Base-by-base conservation (phyloP, 2,888 invertebrate species). In the Emmelina monodactyla region DNA sequence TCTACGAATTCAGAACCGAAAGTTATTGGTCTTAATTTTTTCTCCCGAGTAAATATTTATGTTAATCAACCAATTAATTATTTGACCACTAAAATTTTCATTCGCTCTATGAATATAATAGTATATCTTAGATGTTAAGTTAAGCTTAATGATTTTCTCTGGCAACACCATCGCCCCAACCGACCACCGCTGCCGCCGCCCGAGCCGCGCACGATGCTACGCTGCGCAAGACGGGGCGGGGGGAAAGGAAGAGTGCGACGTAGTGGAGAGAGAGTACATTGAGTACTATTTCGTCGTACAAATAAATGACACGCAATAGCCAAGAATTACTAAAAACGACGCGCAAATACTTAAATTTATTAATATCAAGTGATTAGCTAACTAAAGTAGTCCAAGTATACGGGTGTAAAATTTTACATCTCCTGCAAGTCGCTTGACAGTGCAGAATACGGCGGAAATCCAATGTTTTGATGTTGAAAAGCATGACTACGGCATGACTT, bases 271-370 rank as follows among this genome's bases (percentile, higher is more conserved):
- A 25, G 25, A 25, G 25, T n/a, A 11, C n/a, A n/a, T 25, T 40
- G 57, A 58, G 58, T 66, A 67, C 55, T 69, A 66, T 66, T 67
- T 62, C 67, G 69, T 57, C 66, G 67, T 70, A 73, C 68, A 71
- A 71, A 70, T 68, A 70, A 73, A 72, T 78, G 76, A 78, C 75
- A 78, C 78, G 78, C 78, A 78, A 69, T 76, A 73, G 69, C 65
- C 58, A 62, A 58, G 62, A 72, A 63, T 69, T 64, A 67, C 68
- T 71, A 73, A 71, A 75, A 75, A 70, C 70, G 64, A 72, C 72
- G 69, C 73, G 73, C 67, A 75, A 69, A 64, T 70, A 63, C 62
- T 58, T 59, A 58, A 60, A 65, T 68, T 70, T 63, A 70, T 62
- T 57, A 61, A 53, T 60, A 48, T 44, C 44, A 51, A 55, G 51